A percentile compares a stretch with the other conserved stretches of the same genome.
Conservation (phyloP, 2,888 invertebrate genomes). For the Athripsodes cinereus region DNA sequence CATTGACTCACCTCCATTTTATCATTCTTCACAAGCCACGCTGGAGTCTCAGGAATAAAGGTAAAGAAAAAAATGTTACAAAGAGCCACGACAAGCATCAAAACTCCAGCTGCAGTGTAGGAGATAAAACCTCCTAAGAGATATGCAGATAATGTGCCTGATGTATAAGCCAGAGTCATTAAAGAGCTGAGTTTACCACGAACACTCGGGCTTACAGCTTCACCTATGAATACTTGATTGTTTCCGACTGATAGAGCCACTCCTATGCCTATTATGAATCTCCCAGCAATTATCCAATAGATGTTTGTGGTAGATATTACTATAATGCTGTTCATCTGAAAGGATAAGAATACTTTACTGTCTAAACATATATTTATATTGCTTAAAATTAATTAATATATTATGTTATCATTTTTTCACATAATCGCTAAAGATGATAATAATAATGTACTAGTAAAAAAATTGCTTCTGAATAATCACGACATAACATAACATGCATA, state of each 20-base stretch:
- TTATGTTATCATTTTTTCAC: too few relatives aligned
- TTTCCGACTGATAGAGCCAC: constrained; percentile 6
- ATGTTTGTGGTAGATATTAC: constrained; percentile 4
- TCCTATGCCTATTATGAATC: constrained; percentile 15
- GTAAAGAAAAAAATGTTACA: constrained; percentile 5
- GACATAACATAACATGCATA: too few relatives aligned
- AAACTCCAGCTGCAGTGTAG: constrained; percentile 11
- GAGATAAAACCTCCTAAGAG: constrained; percentile 15
- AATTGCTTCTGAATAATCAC: too few relatives aligned
- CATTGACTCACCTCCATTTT: constrained; percentile 17
- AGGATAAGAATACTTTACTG: too few relatives aligned
- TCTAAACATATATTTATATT: too few relatives aligned
- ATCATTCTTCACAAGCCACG: constrained; percentile 13
- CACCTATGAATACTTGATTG: constrained; percentile 15
- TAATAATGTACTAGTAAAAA: too few relatives aligned
- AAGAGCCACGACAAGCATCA: constrained; percentile 7
- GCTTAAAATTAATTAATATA: too few relatives aligned
- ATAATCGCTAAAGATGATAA: too few relatives aligned
- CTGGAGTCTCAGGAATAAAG: constrained; percentile 18
- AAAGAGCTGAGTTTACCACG: constrained; percentile 14
- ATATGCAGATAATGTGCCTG: constrained; percentile 14
- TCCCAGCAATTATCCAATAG: constrained; percentile 10
- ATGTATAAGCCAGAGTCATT: constrained; percentile 7
- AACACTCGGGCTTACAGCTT: constrained; percentile 7
- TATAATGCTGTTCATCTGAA: constrained; percentile 11